Conservation (phyloP, 2,888 invertebrate species). For the Eutolmus rufibarbis region DNA sequence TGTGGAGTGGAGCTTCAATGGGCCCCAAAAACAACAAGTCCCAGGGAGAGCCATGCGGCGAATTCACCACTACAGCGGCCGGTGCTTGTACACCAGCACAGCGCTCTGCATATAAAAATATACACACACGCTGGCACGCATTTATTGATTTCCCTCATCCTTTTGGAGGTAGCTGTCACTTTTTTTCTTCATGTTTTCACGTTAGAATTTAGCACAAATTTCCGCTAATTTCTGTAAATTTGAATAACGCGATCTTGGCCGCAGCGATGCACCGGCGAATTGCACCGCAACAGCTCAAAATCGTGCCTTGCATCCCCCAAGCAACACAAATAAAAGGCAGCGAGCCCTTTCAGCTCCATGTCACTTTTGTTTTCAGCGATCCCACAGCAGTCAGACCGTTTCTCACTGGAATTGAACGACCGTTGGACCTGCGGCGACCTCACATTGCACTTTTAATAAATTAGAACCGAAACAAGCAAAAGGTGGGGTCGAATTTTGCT, state of each 20-base stretch:
- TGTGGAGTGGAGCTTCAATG: neutral
- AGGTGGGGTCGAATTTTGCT: slow-evolving; percentile 38
- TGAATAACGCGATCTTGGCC: neutral
- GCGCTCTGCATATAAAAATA: neutral
- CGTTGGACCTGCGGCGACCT: neutral
- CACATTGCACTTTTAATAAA: slow-evolving; percentile 34
- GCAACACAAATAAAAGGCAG: neutral
- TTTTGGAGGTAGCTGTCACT: slow-evolving; percentile 43
- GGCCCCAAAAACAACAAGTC: neutral
- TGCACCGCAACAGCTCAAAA: neutral
- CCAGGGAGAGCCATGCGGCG: slow-evolving; percentile 24
- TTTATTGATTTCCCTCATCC: slow-evolving; percentile 46
- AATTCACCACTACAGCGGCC: slow-evolving; percentile 21
- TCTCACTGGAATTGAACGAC: slow-evolving; percentile 17
- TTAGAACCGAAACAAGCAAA: slow-evolving; percentile 24
- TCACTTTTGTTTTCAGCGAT: slow-evolving; percentile 30
- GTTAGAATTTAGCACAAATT: slow-evolving; percentile 24
- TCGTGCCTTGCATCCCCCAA: slow-evolving; percentile 14
- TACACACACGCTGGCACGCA: slow-evolving; percentile 32
- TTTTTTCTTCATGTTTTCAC: slow-evolving; percentile 35
- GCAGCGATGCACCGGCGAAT: neutral
- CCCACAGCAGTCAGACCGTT: neutral
- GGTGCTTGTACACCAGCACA: neutral
- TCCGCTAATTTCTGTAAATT: neutral
- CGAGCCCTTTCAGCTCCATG: slow-evolving; percentile 27